Base-by-base conservation (phyloP, 2,113 vertebrate species). In the Zootoca vivipara region DNA sequence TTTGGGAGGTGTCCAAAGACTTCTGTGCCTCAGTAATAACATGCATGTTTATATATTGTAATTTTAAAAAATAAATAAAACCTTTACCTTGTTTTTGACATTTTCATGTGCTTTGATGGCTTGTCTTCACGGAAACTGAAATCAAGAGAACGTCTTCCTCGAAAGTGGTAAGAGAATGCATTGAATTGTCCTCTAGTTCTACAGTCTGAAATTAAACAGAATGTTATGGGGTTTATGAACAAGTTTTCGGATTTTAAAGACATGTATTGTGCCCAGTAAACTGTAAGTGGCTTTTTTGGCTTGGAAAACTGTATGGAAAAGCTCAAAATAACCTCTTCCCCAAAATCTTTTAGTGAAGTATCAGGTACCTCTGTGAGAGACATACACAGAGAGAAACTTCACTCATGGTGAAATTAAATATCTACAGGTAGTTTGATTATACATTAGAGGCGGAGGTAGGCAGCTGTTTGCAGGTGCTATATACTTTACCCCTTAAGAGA, bases 111-210 rank as follows among this genome's bases (percentile, higher is more conserved):
- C 85, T 85, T 93, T 65, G 88, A 13, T 0, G 96, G 96, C 78
- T 95, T 94, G 7, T 97, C 97, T 77, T 98, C 98, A 67, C 84
- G 95, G 95, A 97, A 98, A 96, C 99, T 99, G 95, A 98, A 98
- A 24, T 98, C 98, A 4, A 96, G 96, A 89, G 98, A 99, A 40
- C 99, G 96, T 85, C 97, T 98, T 86, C 99, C 98, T 86, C 99
- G 97, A 90, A 99, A 99, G 84, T 99, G 99, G 86, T 98, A 98
- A 0, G 99, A 99, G 92, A 99, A 98, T 1, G 98, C 98, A 62
- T 98, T 99, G 95, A 99, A 99, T 94, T 99, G 99, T 38, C 99
- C 99, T 93, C 99, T 97, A 86, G 98, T 98, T 94, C 98, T 97
- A 93, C 99, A 99, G 94, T 99, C 99, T 99, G 95, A 69, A 93